Evolutionary conservation across 2,113 vertebrate species (phyloP).

Genomic region (Cryptotis parvus): DNA sequence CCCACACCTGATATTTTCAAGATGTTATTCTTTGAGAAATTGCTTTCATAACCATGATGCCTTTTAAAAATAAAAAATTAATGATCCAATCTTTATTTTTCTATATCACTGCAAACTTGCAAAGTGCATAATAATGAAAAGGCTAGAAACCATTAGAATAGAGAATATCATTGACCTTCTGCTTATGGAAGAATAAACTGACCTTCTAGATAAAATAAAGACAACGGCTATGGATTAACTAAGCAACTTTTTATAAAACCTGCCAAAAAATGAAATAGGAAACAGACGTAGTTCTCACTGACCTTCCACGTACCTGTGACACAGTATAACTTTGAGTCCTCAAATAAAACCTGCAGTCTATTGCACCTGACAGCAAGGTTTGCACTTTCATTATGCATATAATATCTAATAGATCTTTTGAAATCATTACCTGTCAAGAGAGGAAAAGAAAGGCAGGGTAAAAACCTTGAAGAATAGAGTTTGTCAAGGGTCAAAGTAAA

Average conservation of each 20-base stretch:
- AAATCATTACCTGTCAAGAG: constrained; percentile 81
- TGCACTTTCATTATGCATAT: constrained; percentile 82
- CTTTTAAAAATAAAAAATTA: constrained; percentile 61
- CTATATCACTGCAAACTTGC: constrained; percentile 50
- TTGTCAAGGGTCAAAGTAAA: constrained; percentile 83
- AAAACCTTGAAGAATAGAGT: constrained; percentile 81
- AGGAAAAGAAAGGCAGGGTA: constrained; percentile 69
- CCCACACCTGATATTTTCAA: constrained; percentile 38
- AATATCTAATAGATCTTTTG: constrained; percentile 81
- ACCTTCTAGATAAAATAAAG: constrained; percentile 62
- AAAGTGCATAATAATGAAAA: constrained; percentile 52
- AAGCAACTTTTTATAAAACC: constrained; percentile 71
- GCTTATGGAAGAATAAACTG: constrained; percentile 56
- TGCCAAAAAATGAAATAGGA: constrained; percentile 63
- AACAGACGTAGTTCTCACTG: constrained; percentile 57
- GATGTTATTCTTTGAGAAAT: constrained; percentile 28
- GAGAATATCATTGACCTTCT: constrained; percentile 66
- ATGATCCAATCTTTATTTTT: constrained; percentile 69
- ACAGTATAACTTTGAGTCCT: constrained; percentile 73
- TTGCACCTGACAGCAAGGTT: constrained; percentile 78
- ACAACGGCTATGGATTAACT: constrained; percentile 59
- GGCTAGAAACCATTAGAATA: constrained; percentile 47
- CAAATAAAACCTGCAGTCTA: constrained; percentile 79
- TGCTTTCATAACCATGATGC: constrained; percentile 23
- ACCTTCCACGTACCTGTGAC: constrained; percentile 72